Conservation (phyloP, 2,113 vertebrate species). For the Nicator chloris region DNA sequence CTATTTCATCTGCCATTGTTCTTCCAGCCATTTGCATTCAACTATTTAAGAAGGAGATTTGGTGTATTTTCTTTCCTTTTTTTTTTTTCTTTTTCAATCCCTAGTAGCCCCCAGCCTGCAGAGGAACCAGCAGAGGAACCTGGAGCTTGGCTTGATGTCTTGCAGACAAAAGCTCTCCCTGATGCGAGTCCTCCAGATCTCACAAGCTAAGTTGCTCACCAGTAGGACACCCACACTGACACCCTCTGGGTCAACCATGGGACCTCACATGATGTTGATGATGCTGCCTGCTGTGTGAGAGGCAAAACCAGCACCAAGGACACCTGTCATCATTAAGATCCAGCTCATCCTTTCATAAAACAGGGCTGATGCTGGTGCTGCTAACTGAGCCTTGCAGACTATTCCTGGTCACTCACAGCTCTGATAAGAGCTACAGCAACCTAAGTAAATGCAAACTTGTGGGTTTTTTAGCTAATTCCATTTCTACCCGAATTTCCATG, state of each 20-base stretch:
- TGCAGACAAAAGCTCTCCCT: neutral
- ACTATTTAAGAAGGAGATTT: slow-evolving; percentile 53
- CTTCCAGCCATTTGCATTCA: slow-evolving; percentile 58
- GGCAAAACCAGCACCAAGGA: neutral
- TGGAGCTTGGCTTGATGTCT: neutral
- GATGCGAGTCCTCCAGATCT: accelerated
- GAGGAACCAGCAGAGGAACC: neutral
- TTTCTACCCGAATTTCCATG: neutral
- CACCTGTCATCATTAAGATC: neutral
- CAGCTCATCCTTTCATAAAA: neutral
- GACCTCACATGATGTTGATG: neutral
- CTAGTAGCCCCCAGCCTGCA: neutral
- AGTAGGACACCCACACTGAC: neutral
- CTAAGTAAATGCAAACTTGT: neutral
- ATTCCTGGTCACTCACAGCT: neutral
- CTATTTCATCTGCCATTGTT: slow-evolving; percentile 61
- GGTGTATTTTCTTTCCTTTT: neutral
- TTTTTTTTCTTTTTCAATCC: neutral
- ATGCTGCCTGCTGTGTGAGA: neutral
- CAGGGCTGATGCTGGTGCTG: neutral
- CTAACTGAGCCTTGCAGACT: neutral
- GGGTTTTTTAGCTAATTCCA: neutral
- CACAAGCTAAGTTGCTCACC: neutral
- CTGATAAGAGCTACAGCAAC: neutral
- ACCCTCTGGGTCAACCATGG: neutral